Base-by-base conservation (phyloP, 2,888 invertebrate genomes). In the Pyrgus malvae region DNA sequence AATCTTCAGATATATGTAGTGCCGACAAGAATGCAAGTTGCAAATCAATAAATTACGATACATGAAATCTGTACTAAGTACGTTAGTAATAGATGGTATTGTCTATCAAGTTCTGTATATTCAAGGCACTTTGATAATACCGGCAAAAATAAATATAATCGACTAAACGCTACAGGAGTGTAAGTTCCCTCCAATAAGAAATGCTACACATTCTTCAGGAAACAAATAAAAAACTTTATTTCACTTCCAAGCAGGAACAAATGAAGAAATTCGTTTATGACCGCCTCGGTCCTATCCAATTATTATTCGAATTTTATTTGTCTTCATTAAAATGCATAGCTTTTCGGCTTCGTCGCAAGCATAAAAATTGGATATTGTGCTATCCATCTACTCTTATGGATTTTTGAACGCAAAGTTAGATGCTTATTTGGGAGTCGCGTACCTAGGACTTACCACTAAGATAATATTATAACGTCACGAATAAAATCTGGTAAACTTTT, bases 241-340 rank as follows among this genome's bases (percentile, higher is more conserved):
- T 21, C 45, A 38, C 45, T 45, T 45, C 21, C 42, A 35, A 23
- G 11, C 3, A 25, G 17, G n/a, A 37, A 38, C 11, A 45, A 38
- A 45, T 53, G 37, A 21, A 29, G 37, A 53, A 53, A 54, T 40
- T 40, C 46, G 40, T 54, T 54, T 54, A 54, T 54, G 11, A 25
- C 8, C 23, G 31, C 46, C 53, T 46, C 45, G 21, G 17, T 40
- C 40, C 53, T 46, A 46, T 45, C 53, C 53, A 46, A 54, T 54
- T 46, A 54, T 54, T 46, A 45, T 46, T 46, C 38, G 31, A 40
- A 40, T 54, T 45, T 54, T 54, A 54, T 54, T 46, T 33, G 53
- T 46, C 53, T 46, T 46, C 53, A 53, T 53, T 53, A 53, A 53
- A 53, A 53, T 53, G 53, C 53, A 53, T 53, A 53, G 53, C 45